Evolutionary conservation across 2,888 invertebrate genomes (phyloP).

Genomic region (Stramonita haemastoma): DNA sequence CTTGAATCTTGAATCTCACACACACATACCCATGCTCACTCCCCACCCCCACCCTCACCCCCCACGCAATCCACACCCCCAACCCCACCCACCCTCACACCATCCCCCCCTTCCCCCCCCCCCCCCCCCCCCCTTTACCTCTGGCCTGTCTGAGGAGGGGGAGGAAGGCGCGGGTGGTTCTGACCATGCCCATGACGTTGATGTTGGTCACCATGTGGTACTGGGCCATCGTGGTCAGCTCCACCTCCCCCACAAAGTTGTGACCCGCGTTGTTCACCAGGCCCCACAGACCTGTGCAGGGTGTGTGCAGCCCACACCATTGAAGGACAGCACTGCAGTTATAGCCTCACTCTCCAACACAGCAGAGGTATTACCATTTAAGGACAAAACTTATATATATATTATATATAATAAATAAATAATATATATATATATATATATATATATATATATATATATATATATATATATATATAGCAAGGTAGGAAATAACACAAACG

Average conservation of each 20-base stretch:
- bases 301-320: not conserved
- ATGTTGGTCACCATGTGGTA: slow-evolving; percentile 86
- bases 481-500: no score
- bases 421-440: no score
- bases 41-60: not conserved
- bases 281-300: slow-evolving; percentile 87
- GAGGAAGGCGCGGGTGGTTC: slow-evolving; percentile 85
- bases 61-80: no score
- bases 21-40: not conserved
- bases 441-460: no score
- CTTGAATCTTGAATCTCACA: no score
- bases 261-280: slow-evolving; percentile 94
- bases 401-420: no score
- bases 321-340: no score
- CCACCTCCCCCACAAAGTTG: slow-evolving; percentile 93
- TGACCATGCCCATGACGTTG: slow-evolving; percentile 90
- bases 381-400: no score
- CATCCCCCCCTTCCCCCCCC: not conserved
- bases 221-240: slow-evolving; percentile 91
- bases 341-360: no score
- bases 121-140: slow-evolving; percentile 57
- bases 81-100: not conserved
- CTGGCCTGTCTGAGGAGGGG: slow-evolving; percentile 79
- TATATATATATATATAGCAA: no score
- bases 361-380: no score